phyloP scores from a whole-genome alignment of 2,113 vertebrate species.

The Dipodomys ordii region DNA sequence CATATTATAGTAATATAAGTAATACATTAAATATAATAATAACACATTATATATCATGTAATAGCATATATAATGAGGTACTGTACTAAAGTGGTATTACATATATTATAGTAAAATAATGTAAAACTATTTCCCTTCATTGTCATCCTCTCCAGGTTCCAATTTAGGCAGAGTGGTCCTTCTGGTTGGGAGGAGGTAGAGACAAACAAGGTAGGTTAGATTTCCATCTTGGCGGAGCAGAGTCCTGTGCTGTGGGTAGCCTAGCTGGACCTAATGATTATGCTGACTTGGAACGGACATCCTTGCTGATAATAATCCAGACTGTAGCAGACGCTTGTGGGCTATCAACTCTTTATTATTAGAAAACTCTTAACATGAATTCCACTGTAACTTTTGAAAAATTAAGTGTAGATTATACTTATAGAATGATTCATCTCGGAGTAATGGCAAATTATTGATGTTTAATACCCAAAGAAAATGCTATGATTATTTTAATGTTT shows the following conservation, averaged over 20 bases:
- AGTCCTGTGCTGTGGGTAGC: neutral
- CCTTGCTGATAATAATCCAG: neutral
- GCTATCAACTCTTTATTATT: neutral
- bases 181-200: neutral
- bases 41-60: no score
- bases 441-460: constrained; percentile 2
- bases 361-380: constrained; percentile 24
- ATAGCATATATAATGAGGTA: no score
- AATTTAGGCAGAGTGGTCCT: neutral
- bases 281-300: neutral
- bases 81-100: no score
- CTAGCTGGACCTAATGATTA: neutral
- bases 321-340: neutral
- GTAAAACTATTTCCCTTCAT: neutral
- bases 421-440: neutral
- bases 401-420: neutral
- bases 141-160: neutral
- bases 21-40: no score
- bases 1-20: no score
- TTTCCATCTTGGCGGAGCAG: neutral
- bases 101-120: no score
- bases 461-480: neutral
- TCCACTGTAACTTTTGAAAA: constrained; percentile 25
- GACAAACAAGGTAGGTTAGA: neutral
- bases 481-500: neutral